Base-by-base conservation (phyloP, 53 echinoderm and acorn worm species). In the Crossaster papposus region DNA sequence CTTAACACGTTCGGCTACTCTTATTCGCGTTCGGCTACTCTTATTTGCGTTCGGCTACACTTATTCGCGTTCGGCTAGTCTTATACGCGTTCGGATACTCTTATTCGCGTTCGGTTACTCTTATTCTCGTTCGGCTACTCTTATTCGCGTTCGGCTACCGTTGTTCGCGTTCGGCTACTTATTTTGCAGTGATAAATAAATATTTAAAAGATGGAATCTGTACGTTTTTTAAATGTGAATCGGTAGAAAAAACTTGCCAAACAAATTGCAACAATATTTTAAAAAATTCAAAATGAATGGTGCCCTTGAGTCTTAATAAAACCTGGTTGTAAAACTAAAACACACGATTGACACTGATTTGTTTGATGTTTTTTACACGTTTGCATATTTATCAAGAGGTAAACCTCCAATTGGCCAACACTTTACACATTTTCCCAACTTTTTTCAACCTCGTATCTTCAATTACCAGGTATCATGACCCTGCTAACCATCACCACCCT, bases 401-500 rank as follows among this genome's bases (percentile, higher is more conserved):
- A 58, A 58, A 58, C 58, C 7, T 4, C 2, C 22, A 58, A 14
- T 72, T 50, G 14, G 17, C 2, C 10, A 51, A 55, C 29, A 22
- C 8, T 37, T 51, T 83, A 28, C 35, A 44, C 44, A 44, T 79
- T 26, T 64, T 24, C 32, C 37, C 26, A 36, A 35, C 44, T 13
- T 24, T 33, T 62, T 29, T 55, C 78, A 77, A 88, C 63, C 78
- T 89, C 64, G 28, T 70, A 30, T 64, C 55, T 31, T 55, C 34
- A 37, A n/a, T 28, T 29, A 22, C 1, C 54, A 96, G 97, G 97
- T 24, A 95, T 95, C 20, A 97, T 95, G 94, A 95, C 97, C 11
- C 94, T 95, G 6, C 78, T 95, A 10, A 95, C 95, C 51, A 95
- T 97, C 83, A 97, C 97, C n/a, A 97, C 95, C 54, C 90, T 97